Base-by-base conservation (phyloP, 2,888 invertebrate species). In the Neria commutata region DNA sequence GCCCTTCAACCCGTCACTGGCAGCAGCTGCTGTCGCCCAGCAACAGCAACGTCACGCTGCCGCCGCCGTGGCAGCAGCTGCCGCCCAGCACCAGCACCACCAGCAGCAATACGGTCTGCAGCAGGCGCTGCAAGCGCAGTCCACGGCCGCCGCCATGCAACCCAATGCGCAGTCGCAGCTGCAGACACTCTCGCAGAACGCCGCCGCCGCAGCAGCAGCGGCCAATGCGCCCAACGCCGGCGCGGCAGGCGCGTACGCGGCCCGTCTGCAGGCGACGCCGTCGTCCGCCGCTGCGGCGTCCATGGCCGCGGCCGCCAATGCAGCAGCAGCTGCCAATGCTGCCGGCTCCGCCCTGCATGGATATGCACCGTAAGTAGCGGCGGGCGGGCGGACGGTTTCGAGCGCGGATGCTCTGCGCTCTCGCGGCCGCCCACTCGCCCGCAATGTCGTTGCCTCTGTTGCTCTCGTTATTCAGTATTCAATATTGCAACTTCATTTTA, bases 331-430 rank as follows among this genome's bases (percentile, higher is more conserved):
- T 71, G 91, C 91, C 72, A 91, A 89, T 69, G 88, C 91, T 73
- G 88, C 90, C 62, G 89, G 89, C 57, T 64, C 90, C 79, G 90
- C 91, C 81, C 85, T 91, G 83, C 93, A 92, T 86, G 92, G 94
- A 80, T 94, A 93, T 85, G 89, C 94, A 83, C 92, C 91, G 92
- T 92, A 89, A 91, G 92, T 92, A 88, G 81, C 80, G 59, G 59
- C 60, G 54, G 24, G 48, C n/a, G n/a, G n/a, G n/a, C n/a, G 23
- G 50, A 34, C 16, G 16, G 19, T 19, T 6, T 17, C 40, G 40
- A 17, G 19, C 34, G n/a, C 11, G 19, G 17, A 40, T 73, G 19
- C 17, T 48, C 56, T 65, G 58, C 62, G 47, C 60, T 64, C 61
- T 58, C 64, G 53, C 48, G 40, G 53, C 51, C 49, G n/a, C 50